These are phyloP conservation scores for Xestia xanthographa DNA, from an alignment of 2,888 invertebrate genomes.

Conservation along the genomic window DNA sequence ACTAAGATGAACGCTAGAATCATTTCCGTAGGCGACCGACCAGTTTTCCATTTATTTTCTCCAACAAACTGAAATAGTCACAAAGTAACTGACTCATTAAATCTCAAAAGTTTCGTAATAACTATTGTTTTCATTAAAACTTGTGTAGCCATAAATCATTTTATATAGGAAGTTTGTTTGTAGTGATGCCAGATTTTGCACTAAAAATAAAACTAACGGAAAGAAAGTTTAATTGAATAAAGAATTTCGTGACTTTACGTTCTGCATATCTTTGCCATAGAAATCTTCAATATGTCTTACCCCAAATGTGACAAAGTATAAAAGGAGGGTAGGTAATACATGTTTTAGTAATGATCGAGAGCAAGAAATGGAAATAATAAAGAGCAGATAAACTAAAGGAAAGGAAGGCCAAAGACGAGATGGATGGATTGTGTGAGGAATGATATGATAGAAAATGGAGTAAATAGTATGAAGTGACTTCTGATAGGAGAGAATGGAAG, in stretches of 20 bases:
- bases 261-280: not conserved
- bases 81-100: conserved; percentile 10
- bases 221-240: not conserved
- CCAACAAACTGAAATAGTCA: not conserved
- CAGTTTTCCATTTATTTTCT: conserved; percentile 27
- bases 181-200: conserved; percentile 12
- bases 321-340: not conserved
- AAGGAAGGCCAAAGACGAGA: too few species aligned
- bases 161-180: conserved; percentile 1
- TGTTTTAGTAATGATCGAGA: not conserved
- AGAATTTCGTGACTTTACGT: not conserved
- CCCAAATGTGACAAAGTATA: not conserved
- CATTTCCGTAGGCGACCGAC: not conserved
- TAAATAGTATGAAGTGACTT: too few species aligned
- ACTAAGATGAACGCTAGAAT: not conserved
- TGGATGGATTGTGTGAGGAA: too few species aligned
- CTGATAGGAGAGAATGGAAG: too few species aligned
- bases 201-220: conserved; percentile 11
- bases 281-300: not conserved
- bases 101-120: conserved; percentile 16
- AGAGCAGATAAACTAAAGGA: not conserved
- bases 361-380: not conserved
- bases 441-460: too few species aligned
- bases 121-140: conserved; percentile 16
- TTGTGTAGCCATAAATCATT: conserved; percentile 17